Evolutionary conservation across 1,140 invertebrate species (phyloP).

Genomic region (Leptonema lineaticorne): DNA sequence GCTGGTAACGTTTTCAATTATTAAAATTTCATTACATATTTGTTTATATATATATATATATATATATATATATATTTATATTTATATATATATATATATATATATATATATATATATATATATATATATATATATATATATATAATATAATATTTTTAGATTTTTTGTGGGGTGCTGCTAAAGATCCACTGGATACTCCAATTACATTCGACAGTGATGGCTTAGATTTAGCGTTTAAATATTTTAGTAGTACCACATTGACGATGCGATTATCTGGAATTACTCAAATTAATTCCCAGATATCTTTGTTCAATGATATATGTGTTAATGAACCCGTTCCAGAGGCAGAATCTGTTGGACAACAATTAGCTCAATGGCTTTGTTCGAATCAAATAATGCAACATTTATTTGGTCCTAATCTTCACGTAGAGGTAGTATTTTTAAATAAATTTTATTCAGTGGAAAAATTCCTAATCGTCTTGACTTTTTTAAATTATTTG

Average conservation of each 20-base stretch:
- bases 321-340: conserved; percentile 83
- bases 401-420: conserved; percentile 93
- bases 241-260: conserved; percentile 89
- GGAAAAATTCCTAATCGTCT: no score
- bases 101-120: neutral
- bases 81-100: no score
- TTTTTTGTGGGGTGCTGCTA: conserved; percentile 92
- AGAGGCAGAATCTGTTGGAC: conserved; percentile 81
- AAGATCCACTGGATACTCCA: conserved; percentile 86
- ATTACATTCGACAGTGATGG: conserved; percentile 87
- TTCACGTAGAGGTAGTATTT: conserved; percentile 82
- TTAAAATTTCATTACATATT: no score
- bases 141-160: conserved; percentile 57
- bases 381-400: conserved; percentile 89
- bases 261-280: conserved; percentile 89
- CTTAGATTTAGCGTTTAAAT: conserved; percentile 89
- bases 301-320: conserved; percentile 86
- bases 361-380: conserved; percentile 84
- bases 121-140: no score
- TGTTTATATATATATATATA: no score
- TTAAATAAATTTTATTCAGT: no score
- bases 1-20: conserved; percentile 69
- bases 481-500: neutral
- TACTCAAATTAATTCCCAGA: conserved; percentile 92
- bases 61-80: no score